Conservation (phyloP, 1,140 invertebrate species). For the Cotesia typhae region DNA sequence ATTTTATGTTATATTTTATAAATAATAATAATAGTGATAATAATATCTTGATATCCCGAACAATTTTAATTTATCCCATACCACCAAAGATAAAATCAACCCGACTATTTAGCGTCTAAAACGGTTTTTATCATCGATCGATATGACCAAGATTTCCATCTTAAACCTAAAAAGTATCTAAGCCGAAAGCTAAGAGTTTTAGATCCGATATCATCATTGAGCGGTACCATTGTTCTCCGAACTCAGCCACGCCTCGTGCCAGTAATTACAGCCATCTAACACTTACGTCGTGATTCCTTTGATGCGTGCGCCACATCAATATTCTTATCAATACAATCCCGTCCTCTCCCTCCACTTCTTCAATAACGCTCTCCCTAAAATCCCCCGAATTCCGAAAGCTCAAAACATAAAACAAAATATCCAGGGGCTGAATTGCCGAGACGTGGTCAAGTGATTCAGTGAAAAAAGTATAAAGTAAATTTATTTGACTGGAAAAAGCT, state of each 20-base stretch:
- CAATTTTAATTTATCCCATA: no score
- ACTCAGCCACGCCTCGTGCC: constrained; percentile 62
- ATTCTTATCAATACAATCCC: constrained; percentile 45
- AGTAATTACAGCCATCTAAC: constrained; percentile 65
- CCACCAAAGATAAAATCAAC: no score
- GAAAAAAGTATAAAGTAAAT: neutral
- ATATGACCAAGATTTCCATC: neutral
- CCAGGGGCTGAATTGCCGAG: no score
- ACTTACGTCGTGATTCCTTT: constrained; percentile 54
- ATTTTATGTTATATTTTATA: no score
- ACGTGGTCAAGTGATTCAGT: no score
- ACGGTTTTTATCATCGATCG: neutral
- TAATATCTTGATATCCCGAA: no score
- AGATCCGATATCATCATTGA: constrained; percentile 54
- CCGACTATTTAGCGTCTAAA: neutral
- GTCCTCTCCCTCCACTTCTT: constrained; percentile 18
- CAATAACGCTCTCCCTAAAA: no score
- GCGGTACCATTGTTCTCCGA: constrained; percentile 63
- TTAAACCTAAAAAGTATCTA: constrained; percentile 22
- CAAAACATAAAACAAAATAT: neutral
- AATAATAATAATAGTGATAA: no score
- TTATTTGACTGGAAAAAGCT: neutral
- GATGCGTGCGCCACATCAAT: constrained; percentile 54
- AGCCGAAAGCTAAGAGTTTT: constrained; percentile 54
- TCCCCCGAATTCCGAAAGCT: constrained; percentile 11